Percentiles rank a stretch among this genome's conserved stretches.
Conservation (phyloP, 1,140 invertebrate genomes). For the Habropoda laboriosa region DNA sequence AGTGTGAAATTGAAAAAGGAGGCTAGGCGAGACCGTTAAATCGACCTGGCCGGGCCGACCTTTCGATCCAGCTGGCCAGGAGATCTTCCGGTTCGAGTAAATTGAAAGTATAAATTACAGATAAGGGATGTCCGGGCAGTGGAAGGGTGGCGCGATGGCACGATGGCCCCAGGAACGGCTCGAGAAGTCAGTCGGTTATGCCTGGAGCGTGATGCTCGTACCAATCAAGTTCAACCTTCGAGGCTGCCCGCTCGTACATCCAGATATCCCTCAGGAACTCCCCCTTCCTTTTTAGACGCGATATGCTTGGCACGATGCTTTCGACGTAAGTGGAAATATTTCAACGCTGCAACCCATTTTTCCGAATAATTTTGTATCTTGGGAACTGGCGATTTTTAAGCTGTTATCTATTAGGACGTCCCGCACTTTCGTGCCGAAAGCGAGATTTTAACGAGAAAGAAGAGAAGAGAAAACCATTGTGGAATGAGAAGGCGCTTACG, state of each 20-base stretch:
- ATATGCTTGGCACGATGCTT: constrained; percentile 64
- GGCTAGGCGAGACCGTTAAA: constrained; percentile 20
- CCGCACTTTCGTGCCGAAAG: too few relatives aligned
- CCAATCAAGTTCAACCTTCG: constrained; percentile 30
- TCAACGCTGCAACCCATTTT: constrained; percentile 36
- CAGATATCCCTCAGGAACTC: constrained; percentile 56
- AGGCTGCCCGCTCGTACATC: constrained; percentile 41
- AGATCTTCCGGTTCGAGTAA: constrained; percentile 64
- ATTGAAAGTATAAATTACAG: constrained; percentile 80
- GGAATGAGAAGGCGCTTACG: too few relatives aligned
- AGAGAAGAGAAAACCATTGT: too few relatives aligned
- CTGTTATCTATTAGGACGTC: too few relatives aligned
- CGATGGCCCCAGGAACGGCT: constrained; percentile 30
- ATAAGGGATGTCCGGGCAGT: constrained; percentile 67
- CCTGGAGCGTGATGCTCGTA: constrained; percentile 74
- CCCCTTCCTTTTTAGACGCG: constrained; percentile 29
- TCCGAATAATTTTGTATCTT: too few relatives aligned
- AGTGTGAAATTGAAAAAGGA: constrained; percentile 40
- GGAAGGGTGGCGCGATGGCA: background rate
- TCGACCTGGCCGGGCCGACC: background rate
- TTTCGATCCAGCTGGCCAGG: constrained; percentile 33
- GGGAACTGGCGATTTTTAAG: too few relatives aligned
- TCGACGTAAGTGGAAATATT: constrained; percentile 68
- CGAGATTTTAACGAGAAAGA: too few relatives aligned
- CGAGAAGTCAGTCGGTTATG: constrained; percentile 72